phyloP scores from a whole-genome alignment of 2,113 vertebrate species.

The Falco punctatus region DNA sequence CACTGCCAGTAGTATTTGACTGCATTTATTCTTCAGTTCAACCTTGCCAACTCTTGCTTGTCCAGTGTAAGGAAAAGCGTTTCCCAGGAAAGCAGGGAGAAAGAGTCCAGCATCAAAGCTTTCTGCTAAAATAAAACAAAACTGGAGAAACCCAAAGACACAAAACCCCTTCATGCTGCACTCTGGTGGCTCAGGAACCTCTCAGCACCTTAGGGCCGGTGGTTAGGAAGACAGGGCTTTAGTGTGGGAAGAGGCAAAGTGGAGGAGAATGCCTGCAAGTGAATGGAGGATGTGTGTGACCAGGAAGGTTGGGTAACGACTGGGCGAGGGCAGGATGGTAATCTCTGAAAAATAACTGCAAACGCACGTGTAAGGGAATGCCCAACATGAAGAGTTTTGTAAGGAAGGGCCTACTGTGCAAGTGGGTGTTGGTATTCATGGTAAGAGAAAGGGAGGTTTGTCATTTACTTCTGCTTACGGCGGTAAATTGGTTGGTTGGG shows the following conservation, averaged over 20 bases:
- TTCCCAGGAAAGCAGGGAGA: not conserved
- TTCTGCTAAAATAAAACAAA: not conserved
- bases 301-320: not conserved
- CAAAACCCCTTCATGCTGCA: not conserved
- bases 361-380: not conserved
- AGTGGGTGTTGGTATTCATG: conserved; percentile 31
- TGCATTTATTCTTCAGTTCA: not conserved
- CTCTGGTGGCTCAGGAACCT: not conserved
- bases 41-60: not conserved
- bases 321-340: not conserved
- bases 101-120: not conserved
- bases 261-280: not conserved
- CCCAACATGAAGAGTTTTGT: conserved; percentile 12
- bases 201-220: not conserved
- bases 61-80: not conserved
- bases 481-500: not conserved
- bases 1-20: not conserved
- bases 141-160: not conserved
- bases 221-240: not conserved
- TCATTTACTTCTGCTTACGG: conserved; percentile 15
- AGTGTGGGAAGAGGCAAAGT: not conserved
- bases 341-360: conserved; percentile 29
- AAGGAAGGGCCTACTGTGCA: not conserved
- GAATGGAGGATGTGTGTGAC: not conserved
- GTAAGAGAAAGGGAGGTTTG: conserved; percentile 1